A percentile compares a stretch with the other conserved stretches of the same genome.
These are phyloP conservation scores for Craniophora ligustri DNA, from an alignment of 2,888 invertebrate genomes.

Conservation along the genomic window DNA sequence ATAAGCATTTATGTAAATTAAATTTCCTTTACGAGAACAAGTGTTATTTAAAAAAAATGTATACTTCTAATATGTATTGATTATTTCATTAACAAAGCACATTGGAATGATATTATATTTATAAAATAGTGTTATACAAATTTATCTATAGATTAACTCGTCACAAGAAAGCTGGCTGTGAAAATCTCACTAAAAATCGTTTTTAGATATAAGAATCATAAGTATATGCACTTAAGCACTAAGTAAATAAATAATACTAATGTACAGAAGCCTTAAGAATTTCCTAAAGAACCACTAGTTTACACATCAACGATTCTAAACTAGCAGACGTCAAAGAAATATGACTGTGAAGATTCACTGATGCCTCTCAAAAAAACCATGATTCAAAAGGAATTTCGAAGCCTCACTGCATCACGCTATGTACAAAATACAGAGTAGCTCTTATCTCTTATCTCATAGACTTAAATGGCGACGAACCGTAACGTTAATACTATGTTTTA, in stretches of 20 bases:
- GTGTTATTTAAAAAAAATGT: slow-evolving; percentile 31
- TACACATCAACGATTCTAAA: too few relatives aligned
- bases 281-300: too few relatives aligned
- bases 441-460: slow-evolving; percentile 48
- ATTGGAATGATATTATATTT: slow-evolving; percentile 60
- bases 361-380: too few relatives aligned
- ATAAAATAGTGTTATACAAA: slow-evolving; percentile 43
- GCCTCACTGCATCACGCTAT: slow-evolving; percentile 55
- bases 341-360: too few relatives aligned
- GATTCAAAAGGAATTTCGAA: slow-evolving; percentile 13
- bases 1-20: slow-evolving; percentile 49
- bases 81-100: slow-evolving; percentile 53
- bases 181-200: slow-evolving; percentile 72
- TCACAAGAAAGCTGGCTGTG: slow-evolving; percentile 72
- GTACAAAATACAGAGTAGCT: slow-evolving; percentile 65
- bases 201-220: slow-evolving; percentile 69
- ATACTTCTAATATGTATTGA: slow-evolving; percentile 48
- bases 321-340: too few relatives aligned
- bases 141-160: slow-evolving; percentile 31
- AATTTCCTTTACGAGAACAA: slow-evolving; percentile 55
- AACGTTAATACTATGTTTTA: slow-evolving; percentile 10
- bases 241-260: slow-evolving; percentile 88
- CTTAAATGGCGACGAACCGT: slow-evolving; percentile 34
- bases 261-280: slow-evolving; percentile 78
- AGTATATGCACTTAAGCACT: slow-evolving; percentile 79